A percentile compares a stretch with the other conserved stretches of the same genome.
phyloP scores from a whole-genome alignment of 2,888 invertebrate genomes.

The Xestia rhomboidea region DNA sequence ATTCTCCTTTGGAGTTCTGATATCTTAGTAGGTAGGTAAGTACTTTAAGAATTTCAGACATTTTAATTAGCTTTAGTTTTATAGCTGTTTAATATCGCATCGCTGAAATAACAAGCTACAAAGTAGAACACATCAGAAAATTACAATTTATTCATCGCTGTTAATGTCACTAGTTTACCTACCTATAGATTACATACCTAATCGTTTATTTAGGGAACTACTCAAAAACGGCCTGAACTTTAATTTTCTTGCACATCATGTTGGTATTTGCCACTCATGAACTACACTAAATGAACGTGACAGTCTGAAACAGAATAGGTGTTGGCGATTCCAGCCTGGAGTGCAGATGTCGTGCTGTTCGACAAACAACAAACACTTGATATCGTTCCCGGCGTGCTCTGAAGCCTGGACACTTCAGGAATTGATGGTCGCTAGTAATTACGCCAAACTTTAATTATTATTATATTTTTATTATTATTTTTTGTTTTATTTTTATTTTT shows the following conservation, averaged over 20 bases:
- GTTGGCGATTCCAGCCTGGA: neutral
- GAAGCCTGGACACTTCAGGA: neutral
- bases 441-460: neutral
- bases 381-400: neutral
- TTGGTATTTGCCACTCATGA: neutral
- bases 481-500: no score
- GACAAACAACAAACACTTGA: neutral
- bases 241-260: neutral
- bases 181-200: neutral
- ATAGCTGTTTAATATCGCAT: neutral
- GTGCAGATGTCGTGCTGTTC: neutral
- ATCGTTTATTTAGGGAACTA: neutral
- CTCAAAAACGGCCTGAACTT: neutral
- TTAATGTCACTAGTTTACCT: neutral
- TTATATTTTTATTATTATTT: no score
- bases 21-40: neutral
- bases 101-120: neutral
- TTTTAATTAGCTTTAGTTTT: conserved; percentile 38
- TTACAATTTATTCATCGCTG: neutral
- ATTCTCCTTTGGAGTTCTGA: conserved; percentile 28
- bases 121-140: neutral
- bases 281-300: neutral
- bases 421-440: neutral
- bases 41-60: conserved; percentile 30
- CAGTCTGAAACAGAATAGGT: neutral